phyloP scores from a whole-genome alignment of 2,797 vertebrate genomes.

The Parotocinclus haroldoi region DNA sequence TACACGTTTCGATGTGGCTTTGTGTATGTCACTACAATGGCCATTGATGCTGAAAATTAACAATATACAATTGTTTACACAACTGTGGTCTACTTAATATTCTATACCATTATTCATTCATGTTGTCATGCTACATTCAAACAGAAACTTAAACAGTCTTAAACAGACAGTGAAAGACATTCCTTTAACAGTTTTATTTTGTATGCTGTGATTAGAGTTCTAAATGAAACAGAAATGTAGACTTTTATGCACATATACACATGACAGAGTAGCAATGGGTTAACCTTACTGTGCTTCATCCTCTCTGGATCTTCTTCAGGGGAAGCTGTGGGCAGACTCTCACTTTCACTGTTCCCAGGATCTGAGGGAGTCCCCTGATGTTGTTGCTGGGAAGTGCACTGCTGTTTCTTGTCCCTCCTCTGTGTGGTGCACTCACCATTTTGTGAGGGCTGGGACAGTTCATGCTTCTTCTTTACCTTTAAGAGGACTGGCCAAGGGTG shows the following conservation, averaged over 20 bases:
- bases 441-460: conserved; percentile 70
- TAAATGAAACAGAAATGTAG: too few relatives aligned
- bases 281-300: conserved; percentile 93
- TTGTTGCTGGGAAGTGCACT: conserved; percentile 47
- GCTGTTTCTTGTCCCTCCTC: conserved; percentile 67
- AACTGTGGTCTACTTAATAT: too few relatives aligned
- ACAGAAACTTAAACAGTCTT: too few relatives aligned
- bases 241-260: neutral
- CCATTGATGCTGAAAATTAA: too few relatives aligned
- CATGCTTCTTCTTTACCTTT: conserved; percentile 79
- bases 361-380: conserved; percentile 59
- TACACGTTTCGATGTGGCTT: too few relatives aligned
- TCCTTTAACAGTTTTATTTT: neutral
- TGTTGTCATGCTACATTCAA: too few relatives aligned
- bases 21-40: too few relatives aligned
- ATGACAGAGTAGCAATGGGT: conserved; percentile 12
- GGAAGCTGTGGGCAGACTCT: conserved; percentile 64
- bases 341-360: conserved; percentile 66
- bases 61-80: too few relatives aligned
- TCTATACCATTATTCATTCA: too few relatives aligned
- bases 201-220: too few relatives aligned
- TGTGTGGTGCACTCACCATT: conserved; percentile 78
- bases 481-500: conserved; percentile 77
- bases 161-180: neutral
- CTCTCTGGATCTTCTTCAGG: conserved; percentile 89